Conservation (phyloP, 2,113 vertebrate species). For the Myiozetetes cayanensis region DNA sequence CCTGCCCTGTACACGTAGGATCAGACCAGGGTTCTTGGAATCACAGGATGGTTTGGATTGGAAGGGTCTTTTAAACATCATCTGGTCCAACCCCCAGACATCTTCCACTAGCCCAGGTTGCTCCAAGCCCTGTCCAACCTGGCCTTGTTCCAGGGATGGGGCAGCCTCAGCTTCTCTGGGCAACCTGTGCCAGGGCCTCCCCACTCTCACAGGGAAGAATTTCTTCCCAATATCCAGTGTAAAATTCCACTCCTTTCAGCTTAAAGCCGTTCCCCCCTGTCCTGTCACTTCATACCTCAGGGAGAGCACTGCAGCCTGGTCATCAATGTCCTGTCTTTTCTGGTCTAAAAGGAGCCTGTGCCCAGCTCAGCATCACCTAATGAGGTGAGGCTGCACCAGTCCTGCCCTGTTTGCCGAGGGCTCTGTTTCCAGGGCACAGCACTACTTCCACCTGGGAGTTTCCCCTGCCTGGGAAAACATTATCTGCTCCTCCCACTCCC, state of each 20-base stretch:
- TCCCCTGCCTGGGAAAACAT: constrained; percentile 17
- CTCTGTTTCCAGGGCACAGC: neutral
- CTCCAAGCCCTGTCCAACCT: accelerated
- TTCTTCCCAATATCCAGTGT: neutral
- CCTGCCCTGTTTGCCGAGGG: neutral
- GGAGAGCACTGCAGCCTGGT: accelerated
- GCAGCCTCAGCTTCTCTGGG: neutral
- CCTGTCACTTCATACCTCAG: neutral
- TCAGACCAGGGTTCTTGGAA: neutral
- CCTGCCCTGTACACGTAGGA: neutral
- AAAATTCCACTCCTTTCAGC: neutral
- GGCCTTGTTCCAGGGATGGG: neutral
- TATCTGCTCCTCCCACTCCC: neutral
- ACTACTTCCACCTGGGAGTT: neutral
- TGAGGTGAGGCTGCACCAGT: neutral
- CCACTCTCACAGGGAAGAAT: neutral
- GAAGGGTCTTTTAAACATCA: neutral
- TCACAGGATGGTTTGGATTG: neutral
- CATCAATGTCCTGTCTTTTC: neutral
- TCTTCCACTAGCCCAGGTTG: accelerated
- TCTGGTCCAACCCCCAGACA: neutral
- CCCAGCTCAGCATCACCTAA: neutral
- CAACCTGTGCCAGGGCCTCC: accelerated
- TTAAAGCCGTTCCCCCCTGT: neutral
- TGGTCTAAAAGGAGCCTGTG: neutral